Evolutionary conservation across 2,113 vertebrate genomes (phyloP).

Genomic region (Xerus inauris): DNA sequence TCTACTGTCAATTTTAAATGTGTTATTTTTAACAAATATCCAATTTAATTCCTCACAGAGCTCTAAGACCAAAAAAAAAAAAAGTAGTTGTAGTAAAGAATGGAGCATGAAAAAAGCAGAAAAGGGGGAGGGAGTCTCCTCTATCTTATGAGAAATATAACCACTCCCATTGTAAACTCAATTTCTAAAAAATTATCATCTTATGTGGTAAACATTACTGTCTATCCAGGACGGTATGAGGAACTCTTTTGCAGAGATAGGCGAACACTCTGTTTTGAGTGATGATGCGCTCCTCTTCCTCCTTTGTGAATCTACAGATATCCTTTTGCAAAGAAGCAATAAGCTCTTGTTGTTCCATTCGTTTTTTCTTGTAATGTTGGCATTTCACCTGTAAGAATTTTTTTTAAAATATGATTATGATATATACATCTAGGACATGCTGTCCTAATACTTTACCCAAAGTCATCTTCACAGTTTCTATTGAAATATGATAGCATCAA

Average conservation of each 20-base stretch:
- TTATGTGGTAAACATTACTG: conserved; percentile 85
- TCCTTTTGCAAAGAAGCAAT: conserved; percentile 88
- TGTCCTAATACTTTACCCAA: neutral
- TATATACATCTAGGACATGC: neutral
- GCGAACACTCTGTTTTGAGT: conserved; percentile 88
- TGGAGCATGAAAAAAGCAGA: neutral
- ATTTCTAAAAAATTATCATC: conserved; percentile 18
- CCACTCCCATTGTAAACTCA: conserved; percentile 13
- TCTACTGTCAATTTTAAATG: neutral
- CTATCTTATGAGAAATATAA: conserved; percentile 12
- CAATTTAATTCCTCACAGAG: neutral
- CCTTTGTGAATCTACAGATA: conserved; percentile 83
- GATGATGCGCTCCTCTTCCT: conserved; percentile 86
- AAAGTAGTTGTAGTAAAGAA: neutral
- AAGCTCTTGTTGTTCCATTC: conserved; percentile 85
- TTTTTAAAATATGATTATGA: conserved; percentile 43
- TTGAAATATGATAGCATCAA: too few relatives aligned
- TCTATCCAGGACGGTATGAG: conserved; percentile 85
- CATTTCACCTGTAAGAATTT: conserved; percentile 81
- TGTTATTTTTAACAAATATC: conserved; percentile 35
- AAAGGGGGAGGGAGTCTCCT: neutral
- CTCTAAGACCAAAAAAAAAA: neutral
- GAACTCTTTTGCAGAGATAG: conserved; percentile 85
- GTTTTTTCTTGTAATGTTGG: conserved; percentile 86
- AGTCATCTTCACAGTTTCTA: neutral